Conservation (phyloP, 2,113 vertebrate species). For the Sprattus sprattus region DNA sequence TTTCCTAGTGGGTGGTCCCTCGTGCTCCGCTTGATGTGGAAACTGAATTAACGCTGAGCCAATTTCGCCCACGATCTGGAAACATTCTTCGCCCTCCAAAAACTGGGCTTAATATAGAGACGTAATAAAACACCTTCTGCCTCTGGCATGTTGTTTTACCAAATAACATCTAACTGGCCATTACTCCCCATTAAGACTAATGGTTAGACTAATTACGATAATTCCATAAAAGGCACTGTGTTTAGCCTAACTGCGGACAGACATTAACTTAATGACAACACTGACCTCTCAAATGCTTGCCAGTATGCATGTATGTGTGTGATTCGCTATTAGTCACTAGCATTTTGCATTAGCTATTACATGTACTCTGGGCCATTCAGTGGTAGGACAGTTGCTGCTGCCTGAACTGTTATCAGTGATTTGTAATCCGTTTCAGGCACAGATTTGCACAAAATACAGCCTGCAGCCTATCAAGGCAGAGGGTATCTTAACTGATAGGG, state of each 20-base stretch:
- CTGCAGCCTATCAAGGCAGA: background rate
- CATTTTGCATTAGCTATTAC: conserved; percentile 46
- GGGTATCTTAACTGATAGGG: background rate
- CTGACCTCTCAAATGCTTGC: conserved; percentile 63
- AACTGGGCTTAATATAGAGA: conserved; percentile 72
- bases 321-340: conserved; percentile 56
- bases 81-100: conserved; percentile 78
- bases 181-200: conserved; percentile 85
- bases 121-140: conserved; percentile 80
- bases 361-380: conserved; percentile 45
- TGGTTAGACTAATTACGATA: conserved; percentile 78
- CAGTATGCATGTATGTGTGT: conserved; percentile 54
- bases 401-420: conserved; percentile 50
- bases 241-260: conserved; percentile 72
- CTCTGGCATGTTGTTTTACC: conserved; percentile 76
- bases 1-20: conserved; percentile 74
- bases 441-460: background rate
- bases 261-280: conserved; percentile 73
- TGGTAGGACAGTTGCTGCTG: conserved; percentile 9
- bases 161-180: conserved; percentile 84
- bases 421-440: conserved; percentile 27
- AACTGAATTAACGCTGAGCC: conserved; percentile 71
- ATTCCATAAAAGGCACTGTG: conserved; percentile 80
- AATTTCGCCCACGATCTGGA: conserved; percentile 77
- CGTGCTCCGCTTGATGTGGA: conserved; percentile 65